Percentiles rank a stretch among this genome's conserved stretches.
phyloP scores from a whole-genome alignment of 2,888 invertebrate genomes.

The Aspidiotus destructor region DNA sequence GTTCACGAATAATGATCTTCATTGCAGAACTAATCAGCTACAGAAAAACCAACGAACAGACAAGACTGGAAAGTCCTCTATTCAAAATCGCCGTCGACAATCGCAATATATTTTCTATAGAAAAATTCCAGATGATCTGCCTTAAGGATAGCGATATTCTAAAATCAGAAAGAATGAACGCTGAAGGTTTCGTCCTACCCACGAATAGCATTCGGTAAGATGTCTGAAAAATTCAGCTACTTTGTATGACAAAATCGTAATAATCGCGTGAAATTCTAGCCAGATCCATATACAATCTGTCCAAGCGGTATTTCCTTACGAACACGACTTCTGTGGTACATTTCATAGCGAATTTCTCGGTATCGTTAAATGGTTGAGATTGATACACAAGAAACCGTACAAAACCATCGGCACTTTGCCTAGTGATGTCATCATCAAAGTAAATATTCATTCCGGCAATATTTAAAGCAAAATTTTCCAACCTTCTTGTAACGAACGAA shows the following conservation, averaged over 20 bases:
- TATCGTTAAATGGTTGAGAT: conserved; percentile 85
- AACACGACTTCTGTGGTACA: conserved; percentile 77
- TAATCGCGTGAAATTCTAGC: conserved; percentile 41
- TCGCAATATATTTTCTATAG: conserved; percentile 60
- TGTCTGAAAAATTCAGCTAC: too few species aligned
- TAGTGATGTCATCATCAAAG: conserved; percentile 79
- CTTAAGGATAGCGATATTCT: conserved; percentile 55
- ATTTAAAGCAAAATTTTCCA: conserved; percentile 11
- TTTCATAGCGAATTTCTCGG: conserved; percentile 83
- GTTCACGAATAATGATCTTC: background rate
- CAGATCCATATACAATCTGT: conserved; percentile 53
- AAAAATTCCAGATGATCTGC: conserved; percentile 56
- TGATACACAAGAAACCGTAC: conserved; percentile 53
- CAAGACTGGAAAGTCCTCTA: conserved; percentile 36
- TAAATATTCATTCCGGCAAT: conserved; percentile 42
- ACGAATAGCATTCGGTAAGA: conserved; percentile 63
- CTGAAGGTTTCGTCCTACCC: conserved; percentile 57
- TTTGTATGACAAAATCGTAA: too few species aligned
- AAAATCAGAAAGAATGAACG: conserved; percentile 60
- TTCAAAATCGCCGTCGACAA: conserved; percentile 53
- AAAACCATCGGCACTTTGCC: conserved; percentile 51
- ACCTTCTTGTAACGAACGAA: too few species aligned
- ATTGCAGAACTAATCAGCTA: conserved; percentile 15
- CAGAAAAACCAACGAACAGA: conserved; percentile 37
- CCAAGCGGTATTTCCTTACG: conserved; percentile 70